Evolutionary conservation across 2,797 vertebrate genomes (phyloP).

Genomic region (Lates japonicus): DNA sequence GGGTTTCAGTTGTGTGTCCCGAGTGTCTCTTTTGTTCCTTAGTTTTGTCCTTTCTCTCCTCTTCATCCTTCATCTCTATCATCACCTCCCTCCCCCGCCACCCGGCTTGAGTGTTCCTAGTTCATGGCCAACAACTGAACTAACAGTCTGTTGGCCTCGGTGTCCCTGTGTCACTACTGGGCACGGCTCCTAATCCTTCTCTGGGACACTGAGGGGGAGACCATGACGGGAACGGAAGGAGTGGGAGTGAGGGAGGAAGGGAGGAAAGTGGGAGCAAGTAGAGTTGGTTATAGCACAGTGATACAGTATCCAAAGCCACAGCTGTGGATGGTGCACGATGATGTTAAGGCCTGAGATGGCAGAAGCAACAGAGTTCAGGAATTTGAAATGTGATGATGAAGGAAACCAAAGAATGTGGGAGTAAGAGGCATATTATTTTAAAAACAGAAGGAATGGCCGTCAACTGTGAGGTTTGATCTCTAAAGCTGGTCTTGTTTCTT

Average conservation of each 20-base stretch:
- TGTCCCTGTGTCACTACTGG: conserved; percentile 72
- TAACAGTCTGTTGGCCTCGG: conserved; percentile 66
- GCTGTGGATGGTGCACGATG: conserved; percentile 14
- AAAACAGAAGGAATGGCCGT: not conserved
- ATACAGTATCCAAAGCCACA: conserved; percentile 39
- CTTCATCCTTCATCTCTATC: conserved; percentile 43
- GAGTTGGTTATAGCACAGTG: conserved; percentile 31
- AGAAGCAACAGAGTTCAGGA: not conserved
- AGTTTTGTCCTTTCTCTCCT: conserved; percentile 22
- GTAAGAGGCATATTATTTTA: not conserved
- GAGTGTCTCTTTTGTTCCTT: conserved; percentile 30
- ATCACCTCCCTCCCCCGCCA: conserved; percentile 27
- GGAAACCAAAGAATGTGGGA: not conserved
- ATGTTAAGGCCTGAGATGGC: conserved; percentile 16
- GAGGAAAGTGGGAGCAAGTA: conserved; percentile 27
- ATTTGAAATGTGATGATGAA: conserved; percentile 9
- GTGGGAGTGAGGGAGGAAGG: conserved; percentile 17
- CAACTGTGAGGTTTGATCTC: not conserved
- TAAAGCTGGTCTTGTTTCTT: not conserved
- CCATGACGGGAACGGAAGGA: conserved; percentile 25
- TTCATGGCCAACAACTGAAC: conserved; percentile 69
- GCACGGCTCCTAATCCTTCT: conserved; percentile 77
- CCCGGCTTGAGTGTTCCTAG: conserved; percentile 52
- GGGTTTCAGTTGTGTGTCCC: conserved; percentile 25
- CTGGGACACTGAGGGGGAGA: conserved; percentile 41